Base-by-base conservation (phyloP, 2,797 vertebrate species). In the Sylvilagus floridanus region DNA sequence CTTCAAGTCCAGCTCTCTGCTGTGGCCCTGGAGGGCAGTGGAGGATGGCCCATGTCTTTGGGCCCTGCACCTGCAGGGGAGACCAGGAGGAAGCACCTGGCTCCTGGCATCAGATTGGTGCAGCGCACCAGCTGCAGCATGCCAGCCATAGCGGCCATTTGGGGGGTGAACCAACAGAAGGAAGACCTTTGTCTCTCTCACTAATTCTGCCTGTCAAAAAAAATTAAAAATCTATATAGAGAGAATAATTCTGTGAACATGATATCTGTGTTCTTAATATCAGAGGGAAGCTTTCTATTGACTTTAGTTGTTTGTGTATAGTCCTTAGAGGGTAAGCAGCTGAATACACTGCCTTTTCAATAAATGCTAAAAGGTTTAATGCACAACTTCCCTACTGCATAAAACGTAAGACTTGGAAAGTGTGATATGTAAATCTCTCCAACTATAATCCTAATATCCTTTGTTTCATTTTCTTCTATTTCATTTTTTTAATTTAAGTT, bases 381-480 rank as follows among this genome's bases (percentile, higher is more conserved):
- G 52, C 19, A 11, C 47, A 79, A 24, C 32, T 93, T 72, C n/a
- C 6, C 3, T 65, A 16, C 4, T 47, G n/a, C 5, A 9, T 8
- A 52, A 50, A 35, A 57, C 14, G 16, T 4, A 19, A 63, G 24
- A 37, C 26, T 79, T 90, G 84, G 81, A 66, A 87, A 94, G 14
- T 5, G 35, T 42, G 42, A 28, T n/a, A 28, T 52, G 0, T 30
- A 50, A 68, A 6, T 82, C 26, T 84, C 28, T 12, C 26, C 22
- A 63, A 10, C 26, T 68, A 93, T 76, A 76, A 37, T 82, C 5
- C 28, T 26, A 5, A 24, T 78, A 77, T 37, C 30, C 50, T 86
- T 26, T 90, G 32, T 89, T 91, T 85, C 8, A 66, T 10, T 87
- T 82, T 90, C 54, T 84, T 4, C 30, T 76, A 22, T 76, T 79